Base-by-base conservation (phyloP, 2,113 vertebrate genomes). In the Lycaon pictus region DNA sequence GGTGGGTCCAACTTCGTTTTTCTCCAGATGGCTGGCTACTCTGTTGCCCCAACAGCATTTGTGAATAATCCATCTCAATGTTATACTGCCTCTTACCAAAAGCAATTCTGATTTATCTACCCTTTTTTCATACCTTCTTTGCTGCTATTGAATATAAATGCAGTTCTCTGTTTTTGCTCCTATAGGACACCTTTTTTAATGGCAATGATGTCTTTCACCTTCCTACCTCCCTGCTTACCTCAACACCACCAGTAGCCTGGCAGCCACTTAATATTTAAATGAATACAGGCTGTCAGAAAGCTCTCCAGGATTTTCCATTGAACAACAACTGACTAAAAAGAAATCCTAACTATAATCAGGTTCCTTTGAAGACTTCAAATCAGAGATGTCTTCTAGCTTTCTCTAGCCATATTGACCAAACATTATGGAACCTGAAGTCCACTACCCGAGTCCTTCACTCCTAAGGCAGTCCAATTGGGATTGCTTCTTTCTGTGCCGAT, bases 121-220 rank as follows among this genome's bases (percentile, higher is more conserved):
- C 27, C 74, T 90, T 90, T 25, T 93, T 83, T 90, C 37, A 95
- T 32, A 91, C 43, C 71, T 96, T 43, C 69, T 84, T 77, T 93
- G 37, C 62, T 88, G 43, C 79, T 62, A 51, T 84, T 94, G 82
- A 87, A 62, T 93, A 60, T 25, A 60, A 86, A 25, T 65, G 27
- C 53, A 72, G 2, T 79, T 69, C 69, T 89, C 74, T 62, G 67
- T 80, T 95, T 94, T 65, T n/a, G 20, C 71, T 84, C 63, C 27
- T 29, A 1, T 74, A n/a, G 79, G 80, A 76, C 0, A 29, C 79
- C 58, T 85, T 82, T 67, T 58, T n/a, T 65, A 67, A 72, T 58
- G 67, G 32, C 60, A 23, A 8, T 69, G 32, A 82, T 63, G 51
- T 55, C 67, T 88, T 79, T 65, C 20, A 43, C 43, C 48, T 5